Base-by-base conservation (phyloP, 2,797 vertebrate genomes). In the Hapalemur alaotrensis region DNA sequence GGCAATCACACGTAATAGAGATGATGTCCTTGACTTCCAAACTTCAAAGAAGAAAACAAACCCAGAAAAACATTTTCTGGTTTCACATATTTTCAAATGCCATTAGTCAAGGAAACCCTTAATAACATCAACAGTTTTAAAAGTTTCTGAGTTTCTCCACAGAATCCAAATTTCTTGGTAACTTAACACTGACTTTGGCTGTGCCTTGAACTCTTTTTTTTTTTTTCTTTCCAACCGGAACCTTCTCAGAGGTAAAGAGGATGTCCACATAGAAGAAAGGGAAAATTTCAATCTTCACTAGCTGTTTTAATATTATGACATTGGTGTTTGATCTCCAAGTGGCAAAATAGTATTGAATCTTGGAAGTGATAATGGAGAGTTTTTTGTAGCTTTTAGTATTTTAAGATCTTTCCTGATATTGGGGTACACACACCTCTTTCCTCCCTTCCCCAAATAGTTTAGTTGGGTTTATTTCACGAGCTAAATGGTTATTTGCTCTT, bases 401-500 rank as follows among this genome's bases (percentile, higher is more conserved):
- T 91, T 80, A 92, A 63, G 67, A 67, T 63, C 70, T 76, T 93
- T 78, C 93, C 54, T 70, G 50, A 96, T 95, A 89, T 12, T 73
- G 32, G 52, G 83, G 67, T 93, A 63, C 10, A 88, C 30, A 63
- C 12, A 88, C 30, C 52, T 87, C 61, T 95, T 96, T 93, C 63
- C 59, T 94, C 25, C 88, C 38, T 95, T 84, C 59, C 69, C 67
- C 57, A 93, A 89, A 91, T 41, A 83, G 28, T 79, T 76, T 41
- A 20, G 72, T 38, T 84, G 12, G 41, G 52, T 87, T 46, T 54
- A 72, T 63, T 38, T 41, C 61, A 89, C 85, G 84, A 96, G 79
- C 90, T 95, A 88, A 97, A 93, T 94, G 91, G 83, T 95, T 94
- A 97, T 96, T 92, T 95, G 81, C 81, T 95, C 57, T 89, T 97